These are phyloP conservation scores for Caenorhabditis imperialis DNA, from an alignment of 2,888 invertebrate genomes.

Conservation along the genomic window DNA sequence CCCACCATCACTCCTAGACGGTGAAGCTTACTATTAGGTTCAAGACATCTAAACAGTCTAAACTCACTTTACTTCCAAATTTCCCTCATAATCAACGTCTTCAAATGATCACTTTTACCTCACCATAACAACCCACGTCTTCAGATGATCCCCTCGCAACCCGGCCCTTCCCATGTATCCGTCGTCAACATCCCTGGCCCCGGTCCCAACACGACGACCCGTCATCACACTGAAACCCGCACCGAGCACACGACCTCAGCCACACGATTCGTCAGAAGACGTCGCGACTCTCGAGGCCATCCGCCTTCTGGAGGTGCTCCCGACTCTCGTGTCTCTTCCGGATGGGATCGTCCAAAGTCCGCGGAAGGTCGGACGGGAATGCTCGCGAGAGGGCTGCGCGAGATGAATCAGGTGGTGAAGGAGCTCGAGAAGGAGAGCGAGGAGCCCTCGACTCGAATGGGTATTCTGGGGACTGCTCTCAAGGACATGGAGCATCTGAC, in stretches of 20 bases:
- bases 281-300: too few species aligned
- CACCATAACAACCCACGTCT: too few species aligned
- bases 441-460: constrained; percentile 57
- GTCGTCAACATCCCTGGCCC: constrained; percentile 31
- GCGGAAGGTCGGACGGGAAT: constrained; percentile 46
- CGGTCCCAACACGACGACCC: constrained; percentile 7
- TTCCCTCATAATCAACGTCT: too few species aligned
- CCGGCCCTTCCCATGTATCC: constrained; percentile 30
- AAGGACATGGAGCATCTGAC: constrained; percentile 56
- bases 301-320: background rate
- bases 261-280: constrained; percentile 8
- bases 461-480: constrained; percentile 69
- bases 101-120: too few species aligned
- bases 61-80: too few species aligned
- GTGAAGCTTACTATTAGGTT: too few species aligned
- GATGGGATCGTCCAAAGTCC: constrained; percentile 5
- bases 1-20: too few species aligned
- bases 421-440: constrained; percentile 50
- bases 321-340: background rate
- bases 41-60: too few species aligned
- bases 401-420: constrained; percentile 52
- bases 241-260: background rate
- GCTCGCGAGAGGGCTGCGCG: constrained; percentile 42
- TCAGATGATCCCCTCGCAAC: constrained; percentile 24
- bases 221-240: background rate